These are phyloP conservation scores for Baronia brevicornis DNA, from an alignment of 2,888 invertebrate genomes.

Conservation along the genomic window DNA sequence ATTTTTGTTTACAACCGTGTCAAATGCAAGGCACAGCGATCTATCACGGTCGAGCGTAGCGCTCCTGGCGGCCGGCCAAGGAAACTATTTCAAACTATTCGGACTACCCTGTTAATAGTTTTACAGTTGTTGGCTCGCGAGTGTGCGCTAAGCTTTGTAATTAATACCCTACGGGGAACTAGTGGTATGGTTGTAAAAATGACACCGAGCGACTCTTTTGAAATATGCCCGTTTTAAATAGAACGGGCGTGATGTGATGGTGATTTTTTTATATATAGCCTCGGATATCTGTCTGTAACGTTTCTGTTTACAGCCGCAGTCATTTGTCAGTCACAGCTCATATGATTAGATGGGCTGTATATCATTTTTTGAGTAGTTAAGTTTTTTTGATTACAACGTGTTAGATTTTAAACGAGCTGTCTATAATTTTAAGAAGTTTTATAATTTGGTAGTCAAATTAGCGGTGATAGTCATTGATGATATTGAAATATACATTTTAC, in stretches of 20 bases:
- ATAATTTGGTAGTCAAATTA: no score
- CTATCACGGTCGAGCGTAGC: conserved; percentile 41
- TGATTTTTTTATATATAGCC: conserved; percentile 19
- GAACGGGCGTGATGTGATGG: conserved; percentile 29
- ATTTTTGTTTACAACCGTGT: conserved; percentile 64
- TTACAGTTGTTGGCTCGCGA: conserved; percentile 45
- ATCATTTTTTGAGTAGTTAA: conserved; percentile 6
- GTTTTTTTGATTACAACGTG: conserved; percentile 1
- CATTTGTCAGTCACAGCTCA: conserved; percentile 12
- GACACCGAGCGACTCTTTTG: conserved; percentile 32
- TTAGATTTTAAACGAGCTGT: conserved; percentile 8
- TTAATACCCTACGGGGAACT: conserved; percentile 42
- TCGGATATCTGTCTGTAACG: conserved; percentile 17
- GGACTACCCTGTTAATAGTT: conserved; percentile 59
- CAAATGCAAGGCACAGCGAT: conserved; percentile 55
- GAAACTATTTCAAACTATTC: conserved; percentile 64
- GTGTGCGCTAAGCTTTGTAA: conserved; percentile 50
- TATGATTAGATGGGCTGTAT: conserved; percentile 6
- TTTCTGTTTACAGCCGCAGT: conserved; percentile 10
- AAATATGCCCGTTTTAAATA: conserved; percentile 28
- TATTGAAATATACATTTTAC: no score
- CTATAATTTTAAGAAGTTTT: no score
- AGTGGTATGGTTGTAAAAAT: conserved; percentile 38
- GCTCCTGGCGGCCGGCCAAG: conserved; percentile 58
- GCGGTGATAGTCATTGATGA: no score